Evolutionary conservation across 64 coral and sea anemone species (phyloP), one percentile per base, ranked within the genome.

Genomic region (Astreopora myriophthalma): DNA sequence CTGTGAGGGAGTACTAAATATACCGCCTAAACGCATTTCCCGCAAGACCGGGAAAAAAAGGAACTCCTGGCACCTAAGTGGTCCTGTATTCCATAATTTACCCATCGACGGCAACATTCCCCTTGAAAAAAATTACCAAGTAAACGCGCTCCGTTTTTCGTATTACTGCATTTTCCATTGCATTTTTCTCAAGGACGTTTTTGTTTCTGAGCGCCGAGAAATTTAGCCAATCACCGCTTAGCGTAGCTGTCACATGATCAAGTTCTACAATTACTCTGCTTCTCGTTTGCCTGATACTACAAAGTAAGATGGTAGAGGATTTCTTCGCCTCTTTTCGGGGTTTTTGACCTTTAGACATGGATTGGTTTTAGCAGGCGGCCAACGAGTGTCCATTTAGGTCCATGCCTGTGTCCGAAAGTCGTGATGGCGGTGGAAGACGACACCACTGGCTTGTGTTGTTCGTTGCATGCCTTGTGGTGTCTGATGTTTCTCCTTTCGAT

Each of bases 331-430:
- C 38, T 30, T 26, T 63, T 82, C n/a, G 34, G 8, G 20, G 31
- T n/a, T 38, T 83, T 58, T 83, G 22, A 79, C 35, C 87, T 20
- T 62, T 76, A 51, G 78, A 58, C 31, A 94, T 94, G 92, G 92
- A 86, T 85, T 71, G 92, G 92, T 75, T 94, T 83, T 88, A 57
- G 20, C 30, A 51, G 75, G 26, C 8, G 66, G 63, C 62, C 60
- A 74, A 94, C n/a, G 33, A 64, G 30, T 31, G 30, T 37, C 38
- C 17, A 16, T 65, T 65, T 83, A 65, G 57, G 32, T 10, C 79
- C 31, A 83, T 83, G 79, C 55, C 48, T 83, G 51, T 57, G 75
- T 30, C 75, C 37, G 66, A 36, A 94, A 81, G 66, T 58, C 69
- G 49, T 51, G n/a, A 46, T 77, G 87, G 42, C 69, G 35, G 73